Base-by-base conservation (phyloP, 2,113 vertebrate species). In the Orientallactaga bullata region DNA sequence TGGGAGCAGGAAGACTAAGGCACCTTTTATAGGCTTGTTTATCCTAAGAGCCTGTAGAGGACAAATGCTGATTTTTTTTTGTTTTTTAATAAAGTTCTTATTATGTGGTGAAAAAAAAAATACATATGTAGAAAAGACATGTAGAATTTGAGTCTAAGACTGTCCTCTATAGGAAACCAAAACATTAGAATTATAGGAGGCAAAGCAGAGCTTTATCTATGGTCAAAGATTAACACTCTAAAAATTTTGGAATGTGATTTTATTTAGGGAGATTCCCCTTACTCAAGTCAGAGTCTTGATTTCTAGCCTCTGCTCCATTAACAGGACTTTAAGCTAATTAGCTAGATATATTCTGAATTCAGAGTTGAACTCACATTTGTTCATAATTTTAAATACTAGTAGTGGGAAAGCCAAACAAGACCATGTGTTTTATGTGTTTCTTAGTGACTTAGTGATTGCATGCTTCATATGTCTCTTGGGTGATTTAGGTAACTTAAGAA, bases 21-120 rank as follows among this genome's bases (percentile, higher is more conserved):
- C 13, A 13, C 24, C 86, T 93, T 89, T n/a, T n/a, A n/a, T 92
- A 73, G 73, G 63, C 90, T 91, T 79, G 26, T 95, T 94, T 95
- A 84, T 86, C 74, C n/a, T 65, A 26, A 83, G 68, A 87, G 94
- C 96, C 95, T 96, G 97, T 93, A 83, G 66, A 93, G 87, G 94
- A 90, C 94, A 84, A 87, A 55, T 90, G 58, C 87, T 3, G 4
- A 76, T 85, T 77, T n/a, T n/a, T n/a, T n/a, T n/a, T 93, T 94
- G 96, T 94, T 80, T 60, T 5, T 32, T 68, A 77, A 95, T 83
- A 60, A 78, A 79, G 61, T 65, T 96, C 85, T 58, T 76, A 90
- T 93, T 94, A 96, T 74, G 87, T 95, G 88, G 95, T 93, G 8
- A 47, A 47, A 47, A 47, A 47, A 47, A 47, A 71, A n/a, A 83